phyloP scores from a whole-genome alignment of 2,888 invertebrate species.

The Dryobota labecula region DNA sequence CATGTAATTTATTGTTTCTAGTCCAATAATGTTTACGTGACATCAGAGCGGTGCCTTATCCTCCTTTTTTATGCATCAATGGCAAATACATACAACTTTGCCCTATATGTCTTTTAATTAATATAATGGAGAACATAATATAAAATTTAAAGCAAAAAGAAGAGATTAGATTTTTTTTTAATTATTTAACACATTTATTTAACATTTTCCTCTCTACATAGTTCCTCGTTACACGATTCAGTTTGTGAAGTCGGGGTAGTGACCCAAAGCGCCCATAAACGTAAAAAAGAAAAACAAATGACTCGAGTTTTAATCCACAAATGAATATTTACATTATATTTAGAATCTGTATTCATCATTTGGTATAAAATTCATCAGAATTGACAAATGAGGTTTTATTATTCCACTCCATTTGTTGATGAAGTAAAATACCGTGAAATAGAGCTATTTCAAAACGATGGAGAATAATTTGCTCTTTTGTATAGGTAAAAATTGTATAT shows the following conservation, averaged over 20 bases:
- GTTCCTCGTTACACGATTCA: not conserved
- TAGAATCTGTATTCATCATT: slow-evolving; percentile 45
- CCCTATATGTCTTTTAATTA: slow-evolving; percentile 1
- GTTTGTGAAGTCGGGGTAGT: not conserved
- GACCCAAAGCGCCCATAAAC: not conserved
- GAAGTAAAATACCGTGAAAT: slow-evolving; percentile 39
- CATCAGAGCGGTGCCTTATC: no score
- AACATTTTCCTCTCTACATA: slow-evolving; percentile 1
- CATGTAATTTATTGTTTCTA: no score
- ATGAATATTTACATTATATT: slow-evolving; percentile 45
- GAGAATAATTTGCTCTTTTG: not conserved
- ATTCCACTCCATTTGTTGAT: slow-evolving; percentile 54
- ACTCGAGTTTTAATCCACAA: slow-evolving; percentile 21
- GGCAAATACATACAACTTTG: not conserved
- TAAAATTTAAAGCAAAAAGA: slow-evolving; percentile 1
- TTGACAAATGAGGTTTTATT: slow-evolving; percentile 55
- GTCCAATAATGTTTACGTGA: no score
- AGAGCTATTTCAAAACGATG: slow-evolving; percentile 25
- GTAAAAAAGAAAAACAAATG: not conserved
- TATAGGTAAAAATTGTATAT: not conserved
- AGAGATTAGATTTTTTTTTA: not conserved
- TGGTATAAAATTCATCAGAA: slow-evolving; percentile 33
- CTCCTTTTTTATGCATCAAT: no score
- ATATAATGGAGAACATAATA: slow-evolving; percentile 3
- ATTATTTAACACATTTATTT: not conserved